phyloP scores from a whole-genome alignment of 2,888 invertebrate species.

The Cephus nigrinus region DNA sequence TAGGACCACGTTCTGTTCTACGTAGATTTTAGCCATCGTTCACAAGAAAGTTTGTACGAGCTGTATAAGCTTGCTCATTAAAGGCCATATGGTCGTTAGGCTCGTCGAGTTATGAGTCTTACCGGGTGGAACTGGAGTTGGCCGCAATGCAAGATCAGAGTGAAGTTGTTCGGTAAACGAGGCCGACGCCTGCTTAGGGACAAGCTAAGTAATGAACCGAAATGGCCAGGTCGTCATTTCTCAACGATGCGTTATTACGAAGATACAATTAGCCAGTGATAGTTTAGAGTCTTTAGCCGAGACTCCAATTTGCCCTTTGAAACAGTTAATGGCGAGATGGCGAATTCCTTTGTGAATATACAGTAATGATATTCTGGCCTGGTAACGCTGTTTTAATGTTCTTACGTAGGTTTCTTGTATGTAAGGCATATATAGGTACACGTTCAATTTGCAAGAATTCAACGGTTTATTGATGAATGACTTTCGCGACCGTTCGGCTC shows the following conservation, averaged over 20 bases:
- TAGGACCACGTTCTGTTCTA: background rate
- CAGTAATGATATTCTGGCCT: background rate
- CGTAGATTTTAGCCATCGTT: background rate
- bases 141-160: background rate
- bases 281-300: background rate
- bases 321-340: background rate
- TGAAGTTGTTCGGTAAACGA: background rate
- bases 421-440: background rate
- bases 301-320: background rate
- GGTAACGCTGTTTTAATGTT: background rate
- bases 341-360: background rate
- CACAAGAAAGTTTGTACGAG: background rate
- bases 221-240: background rate
- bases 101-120: background rate
- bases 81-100: background rate
- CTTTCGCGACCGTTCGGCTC: background rate
- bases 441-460: background rate
- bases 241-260: background rate
- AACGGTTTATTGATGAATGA: background rate
- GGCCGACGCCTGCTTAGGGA: background rate
- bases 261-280: background rate
- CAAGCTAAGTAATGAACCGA: background rate
- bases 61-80: background rate
- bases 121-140: background rate
- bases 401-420: background rate